phyloP scores from a whole-genome alignment of 2,888 invertebrate genomes.

The Euspilapteryx auroguttella region DNA sequence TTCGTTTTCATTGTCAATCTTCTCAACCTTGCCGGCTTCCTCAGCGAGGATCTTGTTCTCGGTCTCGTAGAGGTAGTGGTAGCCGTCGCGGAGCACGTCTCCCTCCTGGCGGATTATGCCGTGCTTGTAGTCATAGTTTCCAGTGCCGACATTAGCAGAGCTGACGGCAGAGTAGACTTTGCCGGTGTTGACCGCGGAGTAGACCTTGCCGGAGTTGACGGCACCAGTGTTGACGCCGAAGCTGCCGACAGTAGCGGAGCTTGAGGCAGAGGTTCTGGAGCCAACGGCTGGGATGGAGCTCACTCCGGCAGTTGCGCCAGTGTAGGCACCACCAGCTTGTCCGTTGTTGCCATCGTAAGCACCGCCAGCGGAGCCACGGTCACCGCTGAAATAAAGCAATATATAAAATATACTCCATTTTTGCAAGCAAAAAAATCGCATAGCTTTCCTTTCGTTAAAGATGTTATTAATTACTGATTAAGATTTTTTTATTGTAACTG shows the following conservation, averaged over 20 bases:
- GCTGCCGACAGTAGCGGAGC: slow-evolving; percentile 7
- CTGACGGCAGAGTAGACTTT: background rate
- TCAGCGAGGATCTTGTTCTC: slow-evolving; percentile 50
- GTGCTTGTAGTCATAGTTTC: slow-evolving; percentile 34
- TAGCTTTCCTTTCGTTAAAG: too few relatives aligned
- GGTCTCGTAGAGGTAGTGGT: slow-evolving; percentile 51
- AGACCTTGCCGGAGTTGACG: background rate
- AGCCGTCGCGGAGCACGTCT: slow-evolving; percentile 31
- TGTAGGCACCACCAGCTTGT: background rate
- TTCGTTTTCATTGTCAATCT: slow-evolving; percentile 23
- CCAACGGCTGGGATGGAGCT: too few relatives aligned
- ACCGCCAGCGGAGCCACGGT: slow-evolving; percentile 19
- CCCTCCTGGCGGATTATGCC: slow-evolving; percentile 43
- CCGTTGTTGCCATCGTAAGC: slow-evolving; percentile 11
- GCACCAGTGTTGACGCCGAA: slow-evolving; percentile 3
- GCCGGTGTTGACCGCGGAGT: slow-evolving; percentile 3
- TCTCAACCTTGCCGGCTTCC: slow-evolving; percentile 36
- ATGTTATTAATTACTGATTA: too few relatives aligned
- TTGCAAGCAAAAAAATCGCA: too few relatives aligned
- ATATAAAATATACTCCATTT: too few relatives aligned
- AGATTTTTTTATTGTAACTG: too few relatives aligned
- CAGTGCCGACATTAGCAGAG: slow-evolving; percentile 4
- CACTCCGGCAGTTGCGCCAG: background rate
- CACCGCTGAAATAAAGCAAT: slow-evolving; percentile 12
- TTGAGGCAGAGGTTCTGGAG: slow-evolving; percentile 5